Evolutionary conservation across 2,797 vertebrate genomes (phyloP), one percentile per base, ranked within the genome.

Genomic region (Picus viridis): DNA sequence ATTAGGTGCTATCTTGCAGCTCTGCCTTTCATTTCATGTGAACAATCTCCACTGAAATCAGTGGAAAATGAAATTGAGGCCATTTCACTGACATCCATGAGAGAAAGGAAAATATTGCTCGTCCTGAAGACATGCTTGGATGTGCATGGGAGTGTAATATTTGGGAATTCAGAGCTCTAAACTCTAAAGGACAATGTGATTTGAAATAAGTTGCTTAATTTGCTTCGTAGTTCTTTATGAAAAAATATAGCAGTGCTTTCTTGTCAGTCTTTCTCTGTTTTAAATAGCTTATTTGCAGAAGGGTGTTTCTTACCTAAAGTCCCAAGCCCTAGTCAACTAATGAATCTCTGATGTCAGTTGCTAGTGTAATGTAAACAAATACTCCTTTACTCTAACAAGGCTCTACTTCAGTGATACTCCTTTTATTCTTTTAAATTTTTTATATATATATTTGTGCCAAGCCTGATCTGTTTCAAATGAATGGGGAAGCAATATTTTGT

Each of bases 341-440:
- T 65, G 63, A 73, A 36, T 45, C 30, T 86, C 64, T 85, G 63
- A 86, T 91, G n/a, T 91, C 54, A 43, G 68, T 23, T 90, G 83
- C 41, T 84, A 41, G 27, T 71, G 36, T 68, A 74, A 69, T 71
- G 89, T 77, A 76, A 95, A 63, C 30, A 80, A 84, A 74, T 92
- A 58, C 22, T 71, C 5, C 53, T 78, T 88, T 69, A 64, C 65
- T 62, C 3, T 92, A 81, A 63, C 2, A 16, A 74, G 80, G 15
- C 15, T 5, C 27, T 82, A 49, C 62, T 93, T 75, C 58, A 43
- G n/a, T 83, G 79, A 41, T 63, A 17, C 16, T 17, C 16, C 29
- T 43, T 47, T 47, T 43, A 39, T 72, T 61, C 88, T 34, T 22
- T 41, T 59, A 39, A 39, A 39, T 36, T 27, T 53, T 7, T 47